Conservation (phyloP, 2,113 vertebrate genomes). For the Origma solitaria region DNA sequence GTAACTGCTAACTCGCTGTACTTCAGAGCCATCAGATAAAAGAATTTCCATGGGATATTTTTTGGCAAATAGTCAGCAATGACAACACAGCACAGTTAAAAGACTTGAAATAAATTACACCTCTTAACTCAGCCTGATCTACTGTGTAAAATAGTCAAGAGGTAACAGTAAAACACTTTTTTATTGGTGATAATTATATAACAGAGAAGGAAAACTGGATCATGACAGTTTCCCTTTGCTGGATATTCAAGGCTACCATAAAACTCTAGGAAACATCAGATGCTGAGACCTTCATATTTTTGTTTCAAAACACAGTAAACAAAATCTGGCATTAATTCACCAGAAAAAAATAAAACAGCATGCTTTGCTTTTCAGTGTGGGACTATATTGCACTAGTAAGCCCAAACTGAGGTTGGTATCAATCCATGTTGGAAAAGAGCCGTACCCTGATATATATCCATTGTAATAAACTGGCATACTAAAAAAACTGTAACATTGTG, state of each 20-base stretch:
- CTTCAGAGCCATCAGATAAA: conserved; percentile 48
- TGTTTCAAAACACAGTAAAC: not conserved
- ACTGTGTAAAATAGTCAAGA: conserved; percentile 24
- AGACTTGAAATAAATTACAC: conserved; percentile 36
- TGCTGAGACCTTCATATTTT: not conserved
- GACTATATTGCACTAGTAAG: not conserved
- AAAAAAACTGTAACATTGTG: not conserved
- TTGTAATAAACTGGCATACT: not conserved
- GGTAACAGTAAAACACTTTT: conserved; percentile 1
- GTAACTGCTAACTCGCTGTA: conserved; percentile 19
- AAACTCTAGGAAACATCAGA: not conserved
- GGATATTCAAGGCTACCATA: not conserved
- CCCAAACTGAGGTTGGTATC: not conserved
- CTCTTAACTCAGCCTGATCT: conserved; percentile 12
- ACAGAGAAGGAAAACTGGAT: not conserved
- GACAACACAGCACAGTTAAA: conserved; percentile 4
- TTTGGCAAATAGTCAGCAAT: conserved; percentile 41
- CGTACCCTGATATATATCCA: not conserved
- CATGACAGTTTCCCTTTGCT: not conserved
- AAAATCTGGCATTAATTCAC: not conserved
- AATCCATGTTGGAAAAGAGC: not conserved
- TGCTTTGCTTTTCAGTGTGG: not conserved
- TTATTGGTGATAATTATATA: not conserved
- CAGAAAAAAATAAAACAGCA: not conserved
- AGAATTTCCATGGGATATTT: conserved; percentile 39